Evolutionary conservation across 2,797 vertebrate genomes (phyloP).

Genomic region (Thamnophis elegans): DNA sequence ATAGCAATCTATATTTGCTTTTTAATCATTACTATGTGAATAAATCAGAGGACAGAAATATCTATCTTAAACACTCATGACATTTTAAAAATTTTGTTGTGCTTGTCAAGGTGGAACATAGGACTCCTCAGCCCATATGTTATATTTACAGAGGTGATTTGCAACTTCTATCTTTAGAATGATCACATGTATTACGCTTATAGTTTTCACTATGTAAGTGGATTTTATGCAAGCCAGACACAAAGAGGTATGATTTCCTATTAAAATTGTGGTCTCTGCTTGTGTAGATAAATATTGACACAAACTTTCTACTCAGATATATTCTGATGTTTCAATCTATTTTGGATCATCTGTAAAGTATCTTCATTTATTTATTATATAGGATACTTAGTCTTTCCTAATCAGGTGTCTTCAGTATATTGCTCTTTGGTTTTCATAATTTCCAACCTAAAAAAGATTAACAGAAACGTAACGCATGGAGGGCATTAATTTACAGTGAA

Average conservation of each 20-base stretch:
- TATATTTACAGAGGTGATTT: not conserved
- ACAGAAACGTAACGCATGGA: not conserved
- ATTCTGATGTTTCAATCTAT: not conserved
- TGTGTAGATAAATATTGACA: not conserved
- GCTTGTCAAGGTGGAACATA: not conserved
- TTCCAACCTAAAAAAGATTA: not conserved
- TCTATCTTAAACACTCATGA: not conserved
- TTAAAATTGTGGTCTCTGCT: not conserved
- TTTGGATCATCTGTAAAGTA: not conserved
- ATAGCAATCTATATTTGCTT: not conserved
- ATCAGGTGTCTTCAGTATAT: too few relatives aligned
- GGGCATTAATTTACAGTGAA: not conserved
- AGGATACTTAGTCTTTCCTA: not conserved
- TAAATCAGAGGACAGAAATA: not conserved
- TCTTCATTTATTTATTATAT: not conserved
- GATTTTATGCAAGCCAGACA: not conserved
- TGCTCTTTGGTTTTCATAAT: too few relatives aligned
- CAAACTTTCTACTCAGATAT: not conserved
- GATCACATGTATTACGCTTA: not conserved
- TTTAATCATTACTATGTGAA: not conserved
- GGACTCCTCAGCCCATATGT: not conserved
- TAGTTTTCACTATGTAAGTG: not conserved
- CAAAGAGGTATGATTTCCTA: too few relatives aligned
- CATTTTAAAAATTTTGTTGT: not conserved
- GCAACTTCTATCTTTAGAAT: not conserved